phyloP scores from a whole-genome alignment of 2,888 invertebrate species.

The Tinea semifulvella region DNA sequence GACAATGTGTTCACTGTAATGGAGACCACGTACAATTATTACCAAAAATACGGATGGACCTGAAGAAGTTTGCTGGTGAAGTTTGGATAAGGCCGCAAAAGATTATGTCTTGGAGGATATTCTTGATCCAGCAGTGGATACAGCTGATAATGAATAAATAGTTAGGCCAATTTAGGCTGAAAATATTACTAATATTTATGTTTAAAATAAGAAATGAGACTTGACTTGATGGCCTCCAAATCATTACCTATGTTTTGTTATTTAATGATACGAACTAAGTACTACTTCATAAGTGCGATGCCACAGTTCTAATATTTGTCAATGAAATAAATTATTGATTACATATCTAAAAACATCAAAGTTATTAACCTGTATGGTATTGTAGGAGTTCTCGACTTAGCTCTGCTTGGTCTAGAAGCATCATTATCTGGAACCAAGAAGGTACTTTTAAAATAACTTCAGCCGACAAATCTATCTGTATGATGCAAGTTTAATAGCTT shows the following conservation, averaged over 20 bases:
- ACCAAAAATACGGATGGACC: no score
- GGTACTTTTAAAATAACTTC: constrained; percentile 17
- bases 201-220: no score
- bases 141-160: no score
- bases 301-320: neutral
- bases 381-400: constrained; percentile 63
- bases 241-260: constrained; percentile 12
- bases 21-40: no score
- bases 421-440: constrained; percentile 61
- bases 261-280: constrained; percentile 7
- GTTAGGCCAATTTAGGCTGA: no score
- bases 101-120: no score
- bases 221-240: constrained; percentile 9
- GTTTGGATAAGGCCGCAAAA: no score
- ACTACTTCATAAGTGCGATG: constrained; percentile 21
- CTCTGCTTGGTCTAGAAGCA: constrained; percentile 64
- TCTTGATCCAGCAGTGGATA: no score
- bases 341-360: constrained; percentile 8
- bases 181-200: no score
- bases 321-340: neutral
- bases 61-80: no score
- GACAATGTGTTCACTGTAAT: no score
- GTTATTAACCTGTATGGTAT: constrained; percentile 63
- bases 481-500: constrained; percentile 4
- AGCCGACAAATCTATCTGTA: neutral